phyloP scores from a whole-genome alignment of 1,140 invertebrate genomes.

The Portunus trituberculatus region DNA sequence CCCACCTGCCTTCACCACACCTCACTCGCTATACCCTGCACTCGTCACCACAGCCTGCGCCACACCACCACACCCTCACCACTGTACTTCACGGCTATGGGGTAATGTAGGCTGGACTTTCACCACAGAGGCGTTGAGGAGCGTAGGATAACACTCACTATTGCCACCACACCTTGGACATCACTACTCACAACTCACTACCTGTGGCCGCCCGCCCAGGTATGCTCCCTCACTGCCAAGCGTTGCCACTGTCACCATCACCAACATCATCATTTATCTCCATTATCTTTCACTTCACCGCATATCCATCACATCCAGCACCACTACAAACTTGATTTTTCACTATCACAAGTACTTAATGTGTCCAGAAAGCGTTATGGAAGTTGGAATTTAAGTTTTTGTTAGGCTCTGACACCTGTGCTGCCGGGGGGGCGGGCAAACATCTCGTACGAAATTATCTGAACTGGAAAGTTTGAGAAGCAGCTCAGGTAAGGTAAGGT shows the following conservation, averaged over 20 bases:
- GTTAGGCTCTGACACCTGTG: background rate
- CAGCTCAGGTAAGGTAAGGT: background rate
- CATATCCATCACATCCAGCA: background rate
- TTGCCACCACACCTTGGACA: background rate
- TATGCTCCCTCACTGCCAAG: background rate
- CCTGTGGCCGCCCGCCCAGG: constrained; percentile 4
- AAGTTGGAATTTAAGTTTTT: background rate
- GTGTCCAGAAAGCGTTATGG: background rate
- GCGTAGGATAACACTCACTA: constrained; percentile 2
- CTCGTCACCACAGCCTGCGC: background rate
- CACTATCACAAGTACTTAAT: background rate
- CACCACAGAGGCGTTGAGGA: background rate
- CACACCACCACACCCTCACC: background rate
- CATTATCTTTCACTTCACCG: too few species aligned
- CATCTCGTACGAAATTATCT: background rate
- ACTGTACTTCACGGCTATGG: background rate
- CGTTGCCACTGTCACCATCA: background rate
- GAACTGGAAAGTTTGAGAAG: background rate
- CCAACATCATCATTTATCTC: background rate
- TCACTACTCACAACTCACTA: background rate
- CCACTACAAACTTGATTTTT: background rate
- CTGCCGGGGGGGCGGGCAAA: background rate
- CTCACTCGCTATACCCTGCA: background rate
- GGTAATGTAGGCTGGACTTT: background rate
- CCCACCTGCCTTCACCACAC: background rate